Percentiles rank a stretch among this genome's conserved stretches.
Conservation (phyloP, 2,797 vertebrate species). For the Sparidentex hasta region DNA sequence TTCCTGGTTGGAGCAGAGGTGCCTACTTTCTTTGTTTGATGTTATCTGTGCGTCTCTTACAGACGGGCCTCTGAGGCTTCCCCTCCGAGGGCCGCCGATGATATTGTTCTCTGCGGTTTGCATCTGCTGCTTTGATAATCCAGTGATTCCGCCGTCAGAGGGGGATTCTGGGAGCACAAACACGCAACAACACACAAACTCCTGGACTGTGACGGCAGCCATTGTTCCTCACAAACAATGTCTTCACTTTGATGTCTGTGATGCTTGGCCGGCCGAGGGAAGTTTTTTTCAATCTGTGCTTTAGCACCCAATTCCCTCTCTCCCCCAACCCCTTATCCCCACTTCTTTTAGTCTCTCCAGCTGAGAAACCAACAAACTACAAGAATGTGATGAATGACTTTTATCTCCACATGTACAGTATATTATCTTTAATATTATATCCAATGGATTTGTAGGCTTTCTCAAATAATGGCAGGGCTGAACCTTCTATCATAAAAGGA, state of each 20-base stretch:
- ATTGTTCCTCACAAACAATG: conserved; percentile 95
- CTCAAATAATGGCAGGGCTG: conserved; percentile 1
- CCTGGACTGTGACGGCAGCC: conserved; percentile 90
- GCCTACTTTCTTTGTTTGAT: conserved; percentile 68
- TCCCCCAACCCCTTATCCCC: background rate
- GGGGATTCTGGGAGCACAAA: conserved; percentile 86
- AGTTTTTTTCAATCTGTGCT: conserved; percentile 76
- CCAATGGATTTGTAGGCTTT: conserved; percentile 5
- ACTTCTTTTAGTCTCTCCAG: conserved; percentile 15
- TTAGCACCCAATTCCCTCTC: conserved; percentile 52
- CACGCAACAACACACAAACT: conserved; percentile 89
- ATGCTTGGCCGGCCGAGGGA: conserved; percentile 87
- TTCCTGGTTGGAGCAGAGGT: conserved; percentile 22
- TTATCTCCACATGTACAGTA: background rate
- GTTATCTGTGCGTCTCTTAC: conserved; percentile 54
- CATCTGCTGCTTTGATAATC: conserved; percentile 88
- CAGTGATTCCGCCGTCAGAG: conserved; percentile 84
- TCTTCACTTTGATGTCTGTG: conserved; percentile 94
- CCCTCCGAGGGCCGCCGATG: conserved; percentile 67
- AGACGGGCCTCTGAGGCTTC: conserved; percentile 69
- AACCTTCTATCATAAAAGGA: background rate
- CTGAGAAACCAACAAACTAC: conserved; percentile 31
- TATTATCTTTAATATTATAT: conserved; percentile 10
- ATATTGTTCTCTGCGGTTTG: conserved; percentile 81
- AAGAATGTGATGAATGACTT: conserved; percentile 18